A percentile compares a stretch with the other conserved stretches of the same genome.
These are phyloP conservation scores for Malacoctenus gilli DNA, from an alignment of 2,797 vertebrate species.

Conservation along the genomic window DNA sequence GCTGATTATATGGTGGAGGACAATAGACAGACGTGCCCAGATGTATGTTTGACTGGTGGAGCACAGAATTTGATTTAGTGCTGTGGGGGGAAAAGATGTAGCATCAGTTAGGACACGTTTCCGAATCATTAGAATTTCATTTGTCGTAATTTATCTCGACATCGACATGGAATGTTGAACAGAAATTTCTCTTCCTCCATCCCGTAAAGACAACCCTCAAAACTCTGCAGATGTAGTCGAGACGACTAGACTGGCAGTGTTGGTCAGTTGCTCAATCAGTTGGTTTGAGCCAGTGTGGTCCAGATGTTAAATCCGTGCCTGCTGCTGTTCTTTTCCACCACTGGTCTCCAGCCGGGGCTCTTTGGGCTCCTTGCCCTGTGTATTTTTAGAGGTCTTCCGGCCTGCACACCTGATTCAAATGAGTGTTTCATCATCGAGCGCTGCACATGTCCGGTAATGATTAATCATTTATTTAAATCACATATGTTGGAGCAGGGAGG, in stretches of 20 bases:
- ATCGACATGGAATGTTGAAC: too few relatives aligned
- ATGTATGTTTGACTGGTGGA: conserved; percentile 12
- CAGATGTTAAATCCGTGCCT: conserved; percentile 4
- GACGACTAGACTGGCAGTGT: neutral
- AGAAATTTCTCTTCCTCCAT: too few relatives aligned
- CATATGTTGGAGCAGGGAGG: too few relatives aligned
- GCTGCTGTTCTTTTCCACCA: neutral
- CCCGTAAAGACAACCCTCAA: neutral
- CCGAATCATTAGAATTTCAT: neutral
- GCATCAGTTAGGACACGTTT: neutral
- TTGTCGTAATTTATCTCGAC: neutral
- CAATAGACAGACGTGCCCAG: conserved; percentile 34
- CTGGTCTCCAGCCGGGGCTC: too few relatives aligned
- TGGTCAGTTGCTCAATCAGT: conserved; percentile 1
- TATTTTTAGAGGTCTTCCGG: too few relatives aligned
- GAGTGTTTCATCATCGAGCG: too few relatives aligned
- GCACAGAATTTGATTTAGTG: conserved; percentile 7
- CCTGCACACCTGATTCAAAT: too few relatives aligned
- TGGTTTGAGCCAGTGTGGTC: neutral
- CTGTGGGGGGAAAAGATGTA: too few relatives aligned
- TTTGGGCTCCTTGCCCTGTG: too few relatives aligned
- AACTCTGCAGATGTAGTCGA: neutral
- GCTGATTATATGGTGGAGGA: conserved; percentile 38
- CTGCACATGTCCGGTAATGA: too few relatives aligned
- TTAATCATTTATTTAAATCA: too few relatives aligned